Evolutionary conservation across 2,888 invertebrate genomes (phyloP), one percentile per base, ranked within the genome.

Genomic region (Drosophila engyochracea): DNA sequence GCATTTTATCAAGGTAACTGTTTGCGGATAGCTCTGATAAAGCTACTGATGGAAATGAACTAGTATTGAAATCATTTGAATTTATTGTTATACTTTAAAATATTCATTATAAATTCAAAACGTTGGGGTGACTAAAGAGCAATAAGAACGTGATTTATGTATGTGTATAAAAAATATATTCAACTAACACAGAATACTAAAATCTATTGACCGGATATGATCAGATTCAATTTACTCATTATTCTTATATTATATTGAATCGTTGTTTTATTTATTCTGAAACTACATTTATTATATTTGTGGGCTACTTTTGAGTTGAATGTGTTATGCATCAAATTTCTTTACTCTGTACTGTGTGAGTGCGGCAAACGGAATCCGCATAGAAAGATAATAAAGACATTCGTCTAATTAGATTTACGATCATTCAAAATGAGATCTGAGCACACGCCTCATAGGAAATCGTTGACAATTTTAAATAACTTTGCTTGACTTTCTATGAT

Each of bases 401-500:
- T 37, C 0, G 31, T 53, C 53, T 57, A 53, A 66, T 69, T 66
- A 49, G 53, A 30, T 57, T 41, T 6, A 59, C 60, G 55, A 68
- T 53, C 60, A 58, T 19, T 60, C 6, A n/a, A 37, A 79, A 75
- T 69, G 76, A 66, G 79, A 75, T 39, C 72, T 79, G 9, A 52
- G 59, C 33, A 60, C 55, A 75, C 71, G 79, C 79, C 79, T 54
- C 66, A 58, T 64, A 54, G 66, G 60, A 79, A 79, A 39, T 30
- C 55, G 70, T 55, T 44, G 69, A 67, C 75, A 65, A 58, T 75
- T 52, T 28, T 28, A 31, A 63, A 41, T 66, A 54, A 37, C 59
- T 49, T 28, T 3, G 49, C 64, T 65, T 65, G 65, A 72, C 79
- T 79, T 79, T 79, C 79, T 76, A 79, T 79, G 79, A 70, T 76